These are phyloP conservation scores for Montipora sp. DNA, from an alignment of 64 coral and sea anemone genomes.

Conservation along the genomic window DNA sequence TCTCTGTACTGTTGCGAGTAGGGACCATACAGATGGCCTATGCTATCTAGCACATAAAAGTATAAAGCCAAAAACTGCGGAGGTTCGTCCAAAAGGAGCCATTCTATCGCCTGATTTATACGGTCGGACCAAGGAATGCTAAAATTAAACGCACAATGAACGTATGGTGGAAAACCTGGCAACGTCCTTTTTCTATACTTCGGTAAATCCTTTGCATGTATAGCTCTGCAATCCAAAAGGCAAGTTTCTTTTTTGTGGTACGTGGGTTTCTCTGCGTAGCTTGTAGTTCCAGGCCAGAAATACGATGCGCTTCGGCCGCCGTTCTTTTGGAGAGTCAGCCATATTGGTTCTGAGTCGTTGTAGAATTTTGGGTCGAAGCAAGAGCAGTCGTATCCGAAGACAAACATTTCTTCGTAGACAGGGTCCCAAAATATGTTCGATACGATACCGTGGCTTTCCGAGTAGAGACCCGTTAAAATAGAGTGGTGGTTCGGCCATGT, in stretches of 20 bases:
- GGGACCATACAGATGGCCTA: conserved; percentile 57
- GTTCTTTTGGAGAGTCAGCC: conserved; percentile 76
- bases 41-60: conserved; percentile 57
- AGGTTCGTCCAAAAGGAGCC: conserved; percentile 36
- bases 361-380: conserved; percentile 85
- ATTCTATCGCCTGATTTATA: conserved; percentile 43
- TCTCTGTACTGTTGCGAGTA: conserved; percentile 50
- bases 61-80: conserved; percentile 81
- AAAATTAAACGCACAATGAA: conserved; percentile 13
- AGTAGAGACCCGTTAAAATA: conserved; percentile 75
- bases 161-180: not conserved
- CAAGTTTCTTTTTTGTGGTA: conserved; percentile 28
- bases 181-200: conserved; percentile 36
- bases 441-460: conserved; percentile 87
- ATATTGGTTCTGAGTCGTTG: conserved; percentile 79
- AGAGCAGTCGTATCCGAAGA: conserved; percentile 73
- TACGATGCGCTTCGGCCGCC: conserved; percentile 19
- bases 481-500: conserved; percentile 81
- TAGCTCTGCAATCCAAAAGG: not conserved
- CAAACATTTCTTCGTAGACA: conserved; percentile 63
- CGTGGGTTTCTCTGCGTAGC: conserved; percentile 29
- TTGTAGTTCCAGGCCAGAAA: conserved; percentile 51
- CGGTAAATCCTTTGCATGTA: conserved; percentile 34
- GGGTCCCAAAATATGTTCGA: conserved; percentile 88
- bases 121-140: conserved; percentile 8